Evolutionary conservation across 2,113 vertebrate genomes (phyloP).

Genomic region (Crotalus viridis): DNA sequence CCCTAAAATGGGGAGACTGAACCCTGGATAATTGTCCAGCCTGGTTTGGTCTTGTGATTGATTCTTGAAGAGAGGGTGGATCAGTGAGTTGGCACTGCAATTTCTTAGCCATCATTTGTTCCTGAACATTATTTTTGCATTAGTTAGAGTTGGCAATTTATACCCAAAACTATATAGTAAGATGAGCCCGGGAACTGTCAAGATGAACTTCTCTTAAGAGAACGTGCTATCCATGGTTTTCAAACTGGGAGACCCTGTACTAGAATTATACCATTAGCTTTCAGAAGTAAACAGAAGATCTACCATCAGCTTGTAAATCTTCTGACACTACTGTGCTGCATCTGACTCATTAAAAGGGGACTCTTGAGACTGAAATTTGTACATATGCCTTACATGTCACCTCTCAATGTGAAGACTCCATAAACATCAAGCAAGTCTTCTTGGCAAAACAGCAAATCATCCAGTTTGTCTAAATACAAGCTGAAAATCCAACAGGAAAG

Average conservation of each 20-base stretch:
- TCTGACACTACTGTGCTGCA: neutral
- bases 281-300: neutral
- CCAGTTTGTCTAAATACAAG: constrained; percentile 1
- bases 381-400: neutral
- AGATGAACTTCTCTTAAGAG: neutral
- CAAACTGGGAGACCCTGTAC: neutral
- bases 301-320: neutral
- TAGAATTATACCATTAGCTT: neutral
- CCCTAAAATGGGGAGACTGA: neutral
- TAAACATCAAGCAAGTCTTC: neutral
- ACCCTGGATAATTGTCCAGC: neutral
- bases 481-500: neutral
- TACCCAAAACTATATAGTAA: neutral
- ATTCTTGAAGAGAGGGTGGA: neutral
- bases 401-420: neutral
- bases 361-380: neutral
- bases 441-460: neutral
- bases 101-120: neutral
- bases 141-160: neutral
- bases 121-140: neutral
- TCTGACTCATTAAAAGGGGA: neutral
- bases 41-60: neutral
- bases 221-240: neutral
- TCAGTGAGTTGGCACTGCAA: neutral
- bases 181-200: neutral